Percentiles rank a stretch among this genome's conserved stretches.
These are phyloP conservation scores for Tipula vernalis DNA, from an alignment of 2,888 invertebrate species.

Conservation along the genomic window DNA sequence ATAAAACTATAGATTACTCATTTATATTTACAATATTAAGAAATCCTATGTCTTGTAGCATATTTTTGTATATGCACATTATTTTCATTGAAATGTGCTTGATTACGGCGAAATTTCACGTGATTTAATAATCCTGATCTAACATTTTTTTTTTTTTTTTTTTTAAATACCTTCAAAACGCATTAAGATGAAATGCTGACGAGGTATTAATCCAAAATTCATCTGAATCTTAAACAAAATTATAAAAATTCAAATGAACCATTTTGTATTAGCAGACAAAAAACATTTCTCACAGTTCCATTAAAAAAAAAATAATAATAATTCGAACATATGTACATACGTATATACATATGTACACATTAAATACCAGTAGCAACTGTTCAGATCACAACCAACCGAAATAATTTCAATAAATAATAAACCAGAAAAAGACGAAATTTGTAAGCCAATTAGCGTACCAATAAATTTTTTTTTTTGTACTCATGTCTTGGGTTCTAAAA, in stretches of 20 bases:
- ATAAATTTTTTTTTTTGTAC: background rate
- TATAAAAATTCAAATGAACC: background rate
- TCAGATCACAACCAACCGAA: background rate
- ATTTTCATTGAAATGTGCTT: too few relatives aligned
- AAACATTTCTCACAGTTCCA: background rate
- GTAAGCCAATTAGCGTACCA: conserved; percentile 4
- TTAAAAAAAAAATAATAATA: background rate
- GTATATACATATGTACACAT: background rate
- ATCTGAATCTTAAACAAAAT: background rate
- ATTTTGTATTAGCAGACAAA: background rate
- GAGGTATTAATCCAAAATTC: too few relatives aligned
- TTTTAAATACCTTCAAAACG: too few relatives aligned
- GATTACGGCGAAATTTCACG: too few relatives aligned
- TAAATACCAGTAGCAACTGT: background rate
- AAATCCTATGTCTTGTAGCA: too few relatives aligned
- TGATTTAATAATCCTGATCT: too few relatives aligned
- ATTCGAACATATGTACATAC: background rate
- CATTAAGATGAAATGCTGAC: too few relatives aligned
- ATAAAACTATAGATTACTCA: too few relatives aligned
- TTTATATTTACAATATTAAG: too few relatives aligned
- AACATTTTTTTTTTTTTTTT: too few relatives aligned
- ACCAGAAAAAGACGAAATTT: background rate
- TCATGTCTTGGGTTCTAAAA: background rate
- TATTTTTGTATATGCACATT: too few relatives aligned
- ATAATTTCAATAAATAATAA: background rate